Evolutionary conservation across 2,888 invertebrate genomes (phyloP).

Genomic region (Drosophila dives): DNA sequence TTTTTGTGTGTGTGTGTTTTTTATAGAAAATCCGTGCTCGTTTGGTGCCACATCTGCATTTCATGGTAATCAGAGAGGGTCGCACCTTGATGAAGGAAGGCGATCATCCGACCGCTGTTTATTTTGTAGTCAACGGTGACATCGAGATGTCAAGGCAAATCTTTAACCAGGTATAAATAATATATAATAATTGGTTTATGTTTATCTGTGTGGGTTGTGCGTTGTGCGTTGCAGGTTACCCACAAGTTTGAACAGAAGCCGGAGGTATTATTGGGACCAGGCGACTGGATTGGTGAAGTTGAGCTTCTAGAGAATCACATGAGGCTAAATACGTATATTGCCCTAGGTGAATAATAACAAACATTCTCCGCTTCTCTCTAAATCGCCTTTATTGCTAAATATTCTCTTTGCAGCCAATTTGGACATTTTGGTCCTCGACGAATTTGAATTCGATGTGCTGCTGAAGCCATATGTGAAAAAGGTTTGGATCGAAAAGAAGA

Average conservation of each 20-base stretch:
- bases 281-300: slow-evolving; percentile 80
- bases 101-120: slow-evolving; percentile 87
- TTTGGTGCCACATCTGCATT: slow-evolving; percentile 87
- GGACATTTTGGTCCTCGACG: slow-evolving; percentile 88
- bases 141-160: slow-evolving; percentile 78
- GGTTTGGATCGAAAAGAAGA: slow-evolving; percentile 80
- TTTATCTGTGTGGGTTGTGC: neutral
- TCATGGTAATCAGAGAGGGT: slow-evolving; percentile 87
- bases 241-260: slow-evolving; percentile 47
- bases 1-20: neutral
- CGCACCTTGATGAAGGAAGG: slow-evolving; percentile 88
- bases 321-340: slow-evolving; percentile 62
- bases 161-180: slow-evolving; percentile 71
- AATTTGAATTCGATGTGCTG: slow-evolving; percentile 86
- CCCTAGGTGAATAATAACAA: slow-evolving; percentile 41
- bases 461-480: slow-evolving; percentile 75
- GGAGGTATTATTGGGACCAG: slow-evolving; percentile 74
- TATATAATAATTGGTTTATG: slow-evolving; percentile 2
- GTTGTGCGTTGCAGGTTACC: slow-evolving; percentile 23
- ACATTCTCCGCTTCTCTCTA: too few species aligned
- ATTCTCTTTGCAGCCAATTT: slow-evolving; percentile 85
- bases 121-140: slow-evolving; percentile 89
- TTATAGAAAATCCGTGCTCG: slow-evolving; percentile 87
- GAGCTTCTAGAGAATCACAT: slow-evolving; percentile 68
- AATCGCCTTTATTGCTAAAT: neutral